Evolutionary conservation across 37 sponge, comb jelly and placozoan species (phyloP).

Genomic region (Beroe ovata): DNA sequence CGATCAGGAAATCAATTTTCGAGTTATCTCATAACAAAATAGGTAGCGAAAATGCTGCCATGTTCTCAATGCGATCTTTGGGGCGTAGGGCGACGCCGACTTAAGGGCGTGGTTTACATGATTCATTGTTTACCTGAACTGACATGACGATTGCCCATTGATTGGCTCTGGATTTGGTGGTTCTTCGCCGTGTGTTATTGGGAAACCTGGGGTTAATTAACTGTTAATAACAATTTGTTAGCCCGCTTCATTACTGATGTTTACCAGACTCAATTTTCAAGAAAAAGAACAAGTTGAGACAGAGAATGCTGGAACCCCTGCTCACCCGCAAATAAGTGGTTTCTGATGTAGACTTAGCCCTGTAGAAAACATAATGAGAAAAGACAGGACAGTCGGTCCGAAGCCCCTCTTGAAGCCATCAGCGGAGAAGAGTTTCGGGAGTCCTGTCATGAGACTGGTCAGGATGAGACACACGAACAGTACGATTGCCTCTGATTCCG

Average conservation of each 20-base stretch:
- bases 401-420: conserved; percentile 30
- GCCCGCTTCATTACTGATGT: too few species aligned
- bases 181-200: not conserved
- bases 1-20: too few species aligned
- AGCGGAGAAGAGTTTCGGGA: not conserved
- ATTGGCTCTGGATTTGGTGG: not conserved
- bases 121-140: not conserved
- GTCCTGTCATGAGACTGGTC: not conserved
- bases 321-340: conserved; percentile 39
- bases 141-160: not conserved
- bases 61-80: too few species aligned
- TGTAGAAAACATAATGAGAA: conserved; percentile 23
- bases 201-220: too few species aligned
- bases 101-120: too few species aligned
- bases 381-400: conserved; percentile 10
- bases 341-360: conserved; percentile 27
- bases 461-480: not conserved
- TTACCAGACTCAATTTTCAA: too few species aligned
- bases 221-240: too few species aligned
- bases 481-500: not conserved
- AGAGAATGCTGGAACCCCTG: not conserved
- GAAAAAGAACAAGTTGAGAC: too few species aligned
- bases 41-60: too few species aligned
- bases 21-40: too few species aligned
- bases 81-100: too few species aligned